These are phyloP conservation scores for Actenoides lindsayi DNA, from an alignment of 2,113 vertebrate species.

Conservation along the genomic window DNA sequence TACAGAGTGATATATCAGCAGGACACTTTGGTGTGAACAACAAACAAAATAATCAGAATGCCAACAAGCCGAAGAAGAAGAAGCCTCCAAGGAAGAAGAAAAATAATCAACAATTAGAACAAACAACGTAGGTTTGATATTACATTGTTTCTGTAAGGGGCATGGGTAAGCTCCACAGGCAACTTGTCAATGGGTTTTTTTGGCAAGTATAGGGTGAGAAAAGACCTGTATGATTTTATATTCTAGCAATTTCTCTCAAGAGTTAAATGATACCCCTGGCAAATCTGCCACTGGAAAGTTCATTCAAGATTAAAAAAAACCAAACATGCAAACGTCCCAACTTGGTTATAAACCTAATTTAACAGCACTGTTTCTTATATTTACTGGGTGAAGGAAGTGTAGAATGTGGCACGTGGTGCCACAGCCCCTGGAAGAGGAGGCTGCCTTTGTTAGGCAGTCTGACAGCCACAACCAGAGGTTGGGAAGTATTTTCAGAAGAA, in stretches of 20 bases:
- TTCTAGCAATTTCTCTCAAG: background rate
- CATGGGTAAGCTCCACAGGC: background rate
- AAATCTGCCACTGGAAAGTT: background rate
- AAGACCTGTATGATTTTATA: background rate
- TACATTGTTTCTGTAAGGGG: constrained; percentile 14
- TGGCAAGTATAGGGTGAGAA: background rate
- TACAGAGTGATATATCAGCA: constrained; percentile 97
- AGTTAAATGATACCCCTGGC: background rate
- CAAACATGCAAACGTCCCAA: background rate
- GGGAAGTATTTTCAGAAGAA: background rate
- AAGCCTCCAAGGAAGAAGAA: constrained; percentile 98
- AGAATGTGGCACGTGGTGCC: background rate
- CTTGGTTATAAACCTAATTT: background rate
- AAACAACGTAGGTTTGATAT: constrained; percentile 85
- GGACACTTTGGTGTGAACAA: constrained; percentile 96
- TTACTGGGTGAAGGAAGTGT: background rate
- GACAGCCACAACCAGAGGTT: background rate
- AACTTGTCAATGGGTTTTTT: background rate
- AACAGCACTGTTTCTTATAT: background rate
- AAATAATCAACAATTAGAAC: constrained; percentile 87
- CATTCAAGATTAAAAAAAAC: background rate
- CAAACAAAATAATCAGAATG: constrained; percentile 88
- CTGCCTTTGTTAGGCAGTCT: background rate
- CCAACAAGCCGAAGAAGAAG: constrained; percentile 97
- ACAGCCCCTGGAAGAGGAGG: background rate